phyloP scores from a whole-genome alignment of 2,888 invertebrate species.

The Latrodectus elegans region DNA sequence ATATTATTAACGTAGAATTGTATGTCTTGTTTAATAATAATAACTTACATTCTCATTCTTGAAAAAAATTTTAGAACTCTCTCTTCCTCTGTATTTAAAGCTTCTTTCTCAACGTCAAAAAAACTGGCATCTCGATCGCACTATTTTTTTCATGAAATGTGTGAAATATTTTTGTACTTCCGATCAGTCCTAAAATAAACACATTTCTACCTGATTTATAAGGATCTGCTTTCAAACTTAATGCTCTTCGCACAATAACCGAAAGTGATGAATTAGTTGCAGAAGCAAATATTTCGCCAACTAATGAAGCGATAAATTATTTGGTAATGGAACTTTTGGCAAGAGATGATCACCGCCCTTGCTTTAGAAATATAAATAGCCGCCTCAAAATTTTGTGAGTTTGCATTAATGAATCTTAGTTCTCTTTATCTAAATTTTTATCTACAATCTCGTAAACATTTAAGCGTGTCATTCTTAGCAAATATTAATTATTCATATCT shows the following conservation, averaged over 20 bases:
- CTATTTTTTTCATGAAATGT: not conserved
- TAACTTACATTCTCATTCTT: not conserved
- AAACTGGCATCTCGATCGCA: too few species aligned
- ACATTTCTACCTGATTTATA: constrained; percentile 45
- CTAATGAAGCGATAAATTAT: constrained; percentile 67
- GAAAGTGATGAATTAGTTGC: constrained; percentile 41
- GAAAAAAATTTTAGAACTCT: not conserved
- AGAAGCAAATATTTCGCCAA: constrained; percentile 48
- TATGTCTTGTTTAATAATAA: not conserved
- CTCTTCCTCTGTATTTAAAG: not conserved
- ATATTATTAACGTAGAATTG: too few species aligned
- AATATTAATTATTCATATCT: too few species aligned
- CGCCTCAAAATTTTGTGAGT: constrained; percentile 41
- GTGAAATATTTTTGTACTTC: constrained; percentile 32
- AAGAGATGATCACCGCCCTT: constrained; percentile 35
- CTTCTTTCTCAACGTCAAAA: too few species aligned
- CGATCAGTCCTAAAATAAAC: constrained; percentile 44
- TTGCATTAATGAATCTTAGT: constrained; percentile 42
- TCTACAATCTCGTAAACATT: too few species aligned
- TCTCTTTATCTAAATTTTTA: not conserved
- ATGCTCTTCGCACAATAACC: constrained; percentile 11
- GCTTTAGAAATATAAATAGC: constrained; percentile 27
- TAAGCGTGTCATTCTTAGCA: too few species aligned
- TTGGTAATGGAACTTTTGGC: constrained; percentile 52
- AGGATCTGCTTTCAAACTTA: constrained; percentile 10